Percentiles rank a stretch among this genome's conserved stretches.
These are phyloP conservation scores for Hippocampus kuda DNA, from an alignment of 2,797 vertebrate species.

Conservation along the genomic window DNA sequence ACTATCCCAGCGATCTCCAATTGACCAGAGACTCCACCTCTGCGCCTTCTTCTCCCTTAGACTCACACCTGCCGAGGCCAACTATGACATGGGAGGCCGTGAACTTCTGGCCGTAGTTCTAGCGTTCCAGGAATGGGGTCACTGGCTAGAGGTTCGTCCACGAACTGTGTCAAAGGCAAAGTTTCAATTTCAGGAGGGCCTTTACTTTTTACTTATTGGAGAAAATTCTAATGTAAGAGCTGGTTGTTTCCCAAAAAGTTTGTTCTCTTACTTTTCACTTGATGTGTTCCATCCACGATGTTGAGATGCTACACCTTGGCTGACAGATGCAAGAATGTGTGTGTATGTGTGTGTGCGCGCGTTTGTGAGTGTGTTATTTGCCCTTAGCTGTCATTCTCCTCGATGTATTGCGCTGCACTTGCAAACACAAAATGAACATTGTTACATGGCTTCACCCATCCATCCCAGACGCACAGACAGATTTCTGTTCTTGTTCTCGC, in stretches of 20 bases:
- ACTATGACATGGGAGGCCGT: no score
- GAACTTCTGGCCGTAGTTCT: no score
- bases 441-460: background rate
- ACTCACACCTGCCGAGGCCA: no score
- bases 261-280: background rate
- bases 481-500: background rate
- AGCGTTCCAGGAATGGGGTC: no score
- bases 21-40: no score
- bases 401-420: background rate
- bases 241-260: background rate
- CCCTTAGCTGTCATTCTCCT: constrained; percentile 5
- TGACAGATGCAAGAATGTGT: background rate
- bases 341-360: background rate
- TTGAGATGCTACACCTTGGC: background rate
- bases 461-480: background rate
- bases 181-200: background rate
- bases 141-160: no score
- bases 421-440: background rate
- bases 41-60: no score
- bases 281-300: background rate
- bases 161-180: background rate
- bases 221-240: background rate
- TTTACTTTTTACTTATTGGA: background rate
- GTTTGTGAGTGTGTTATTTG: background rate
- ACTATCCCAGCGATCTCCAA: no score